phyloP scores from a whole-genome alignment of 1,140 invertebrate genomes.

The Leptinotarsa defecta region DNA sequence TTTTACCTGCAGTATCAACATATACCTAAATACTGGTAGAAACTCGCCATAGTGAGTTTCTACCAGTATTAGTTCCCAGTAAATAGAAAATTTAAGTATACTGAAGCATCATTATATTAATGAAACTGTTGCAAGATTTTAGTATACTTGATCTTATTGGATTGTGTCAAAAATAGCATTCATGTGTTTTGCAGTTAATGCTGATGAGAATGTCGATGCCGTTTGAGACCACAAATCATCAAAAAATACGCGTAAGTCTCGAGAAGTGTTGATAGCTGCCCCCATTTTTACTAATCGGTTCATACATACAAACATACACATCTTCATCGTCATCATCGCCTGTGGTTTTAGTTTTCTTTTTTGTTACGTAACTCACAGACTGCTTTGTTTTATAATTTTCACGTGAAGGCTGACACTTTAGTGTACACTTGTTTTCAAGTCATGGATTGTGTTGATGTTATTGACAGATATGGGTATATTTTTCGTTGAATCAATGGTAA shows the following conservation, averaged over 20 bases:
- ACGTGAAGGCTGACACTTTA: background rate
- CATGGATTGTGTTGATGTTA: too few species aligned
- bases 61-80: too few species aligned
- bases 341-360: background rate
- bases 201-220: conserved; percentile 85
- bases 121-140: too few species aligned
- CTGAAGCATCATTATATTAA: too few species aligned
- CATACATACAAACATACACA: background rate
- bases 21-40: too few species aligned
- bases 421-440: background rate
- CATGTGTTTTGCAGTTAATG: conserved; percentile 78
- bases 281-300: conserved; percentile 26
- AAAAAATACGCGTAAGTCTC: conserved; percentile 87
- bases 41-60: too few species aligned
- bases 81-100: too few species aligned
- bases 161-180: background rate
- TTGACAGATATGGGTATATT: too few species aligned
- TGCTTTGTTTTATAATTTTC: conserved; percentile 4
- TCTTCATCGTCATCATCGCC: background rate
- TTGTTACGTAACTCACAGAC: background rate
- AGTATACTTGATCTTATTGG: too few species aligned
- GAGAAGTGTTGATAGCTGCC: conserved; percentile 9
- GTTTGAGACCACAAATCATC: conserved; percentile 81
- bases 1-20: too few species aligned
- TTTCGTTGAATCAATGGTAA: too few species aligned